Conservation (phyloP, 2,113 vertebrate species). For the Psittacus erithacus region DNA sequence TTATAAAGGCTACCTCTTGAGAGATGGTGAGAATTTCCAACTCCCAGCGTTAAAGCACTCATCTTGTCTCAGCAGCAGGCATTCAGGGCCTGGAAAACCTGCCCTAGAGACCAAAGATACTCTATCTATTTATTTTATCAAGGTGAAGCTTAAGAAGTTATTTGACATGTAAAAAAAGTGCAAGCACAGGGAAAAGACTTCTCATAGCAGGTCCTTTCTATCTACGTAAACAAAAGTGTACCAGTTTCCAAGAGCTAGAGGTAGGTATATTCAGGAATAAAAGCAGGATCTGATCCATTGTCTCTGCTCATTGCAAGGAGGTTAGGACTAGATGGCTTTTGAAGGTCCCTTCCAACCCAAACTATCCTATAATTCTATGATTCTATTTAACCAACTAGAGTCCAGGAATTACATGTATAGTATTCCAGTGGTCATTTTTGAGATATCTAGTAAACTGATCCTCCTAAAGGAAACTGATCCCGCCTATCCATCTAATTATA, state of each 20-base stretch:
- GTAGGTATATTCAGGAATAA: not conserved
- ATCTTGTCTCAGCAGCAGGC: not conserved
- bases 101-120: not conserved
- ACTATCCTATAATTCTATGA: not conserved
- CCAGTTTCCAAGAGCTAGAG: not conserved
- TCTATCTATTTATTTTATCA: not conserved
- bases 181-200: not conserved
- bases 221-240: not conserved
- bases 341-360: not conserved
- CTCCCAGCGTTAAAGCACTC: not conserved
- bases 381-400: not conserved
- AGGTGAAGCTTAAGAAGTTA: not conserved
- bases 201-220: not conserved
- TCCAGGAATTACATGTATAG: not conserved
- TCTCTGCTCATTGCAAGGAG: not conserved
- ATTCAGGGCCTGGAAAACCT: not conserved
- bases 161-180: not conserved
- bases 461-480: not conserved
- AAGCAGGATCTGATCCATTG: not conserved
- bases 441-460: not conserved
- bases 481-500: not conserved
- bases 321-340: not conserved
- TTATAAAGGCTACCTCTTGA: not conserved
- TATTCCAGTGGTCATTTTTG: not conserved
- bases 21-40: not conserved